A percentile compares a stretch with the other conserved stretches of the same genome.
Conservation (phyloP, 2,888 invertebrate genomes). For the Drosophila leonis region DNA sequence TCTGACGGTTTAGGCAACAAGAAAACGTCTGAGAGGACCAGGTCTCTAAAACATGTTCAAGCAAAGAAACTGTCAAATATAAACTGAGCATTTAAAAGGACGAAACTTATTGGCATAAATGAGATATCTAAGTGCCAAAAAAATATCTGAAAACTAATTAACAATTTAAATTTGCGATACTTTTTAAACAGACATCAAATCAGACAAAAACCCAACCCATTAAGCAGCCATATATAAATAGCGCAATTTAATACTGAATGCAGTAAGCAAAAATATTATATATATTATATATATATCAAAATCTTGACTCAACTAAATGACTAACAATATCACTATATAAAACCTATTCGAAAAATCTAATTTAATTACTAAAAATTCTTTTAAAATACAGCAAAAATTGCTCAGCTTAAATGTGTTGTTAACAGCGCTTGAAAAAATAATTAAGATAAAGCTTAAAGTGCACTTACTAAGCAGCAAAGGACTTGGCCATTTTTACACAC, state of each 20-base stretch:
- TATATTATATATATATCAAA: neutral
- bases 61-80: too few species aligned
- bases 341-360: neutral
- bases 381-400: neutral
- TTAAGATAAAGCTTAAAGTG: constrained; percentile 17
- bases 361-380: neutral
- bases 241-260: neutral
- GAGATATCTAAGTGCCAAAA: too few species aligned
- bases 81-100: too few species aligned
- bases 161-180: too few species aligned
- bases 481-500: constrained; percentile 33
- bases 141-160: too few species aligned
- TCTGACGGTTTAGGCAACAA: too few species aligned
- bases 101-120: too few species aligned
- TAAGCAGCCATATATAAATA: too few species aligned
- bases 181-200: too few species aligned
- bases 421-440: neutral
- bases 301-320: neutral
- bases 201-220: too few species aligned
- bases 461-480: neutral
- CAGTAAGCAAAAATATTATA: neutral
- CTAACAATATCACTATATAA: neutral
- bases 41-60: too few species aligned
- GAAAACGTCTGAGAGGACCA: too few species aligned
- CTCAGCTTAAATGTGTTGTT: neutral